Evolutionary conservation across 30 jellyfish, hydroid and myxozoan species (phyloP), one percentile per base, ranked within the genome.

Genomic region (Hydractinia symbiolongicarpus): DNA sequence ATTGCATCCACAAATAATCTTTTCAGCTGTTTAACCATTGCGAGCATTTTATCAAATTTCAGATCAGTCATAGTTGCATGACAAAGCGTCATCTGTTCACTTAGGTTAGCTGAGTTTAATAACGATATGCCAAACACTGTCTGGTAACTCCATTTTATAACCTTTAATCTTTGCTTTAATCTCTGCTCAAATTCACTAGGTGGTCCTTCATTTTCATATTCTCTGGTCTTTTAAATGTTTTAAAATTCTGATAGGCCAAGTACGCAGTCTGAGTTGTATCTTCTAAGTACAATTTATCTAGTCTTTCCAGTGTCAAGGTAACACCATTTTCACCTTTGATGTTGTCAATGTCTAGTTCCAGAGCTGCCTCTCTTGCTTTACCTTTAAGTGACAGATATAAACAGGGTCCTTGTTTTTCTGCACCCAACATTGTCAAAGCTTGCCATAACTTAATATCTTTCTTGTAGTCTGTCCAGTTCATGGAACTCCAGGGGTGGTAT

Each of bases 61-160:
- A 83, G 54, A 55, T n/a, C 76, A 21, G 10, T 83, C 44, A 73
- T 72, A n/a, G 85, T 56, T 4, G 90, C 90, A 73, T 86, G 81
- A 11, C 84, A 7, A 53, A 83, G 80, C 15, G 81, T 78, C 83
- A 78, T 70, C 56, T 50, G 73, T 50, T 72, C 50, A 30, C 50
- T 54, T 62, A 74, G 77, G 71, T 81, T 81, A 53, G 89, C 89
- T 9, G 89, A 81, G 66, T 70, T 81, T 50, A 70, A 81, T 52
- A 81, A 84, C 66, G 78, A 53, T 49, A 67, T 53, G 84, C 84
- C 86, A 17, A 51, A 68, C 89, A 53, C 86, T 84, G 55, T 81
- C 72, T 19, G 68, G 68, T n/a, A 57, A 57, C n/a, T 9, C 77
- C 89, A 68, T 81, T 8, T 53, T 60, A 81, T 81, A 84, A 15